Evolutionary conservation across 2,888 invertebrate species (phyloP), one percentile per base, ranked within the genome.

Genomic region (Drosophila anomalipes): DNA sequence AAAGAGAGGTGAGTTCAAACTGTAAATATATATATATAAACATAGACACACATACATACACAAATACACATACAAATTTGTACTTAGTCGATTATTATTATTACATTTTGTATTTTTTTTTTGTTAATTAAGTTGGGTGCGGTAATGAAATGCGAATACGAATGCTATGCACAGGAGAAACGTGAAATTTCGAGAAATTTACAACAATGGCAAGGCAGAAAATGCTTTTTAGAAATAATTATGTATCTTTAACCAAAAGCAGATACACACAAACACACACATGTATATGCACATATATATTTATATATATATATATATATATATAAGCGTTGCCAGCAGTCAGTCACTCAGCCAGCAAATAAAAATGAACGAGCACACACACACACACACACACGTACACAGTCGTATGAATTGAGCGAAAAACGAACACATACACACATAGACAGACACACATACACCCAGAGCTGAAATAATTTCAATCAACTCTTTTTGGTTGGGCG

Each of bases 151-250:
- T 64, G 52, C 60, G 51, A 76, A 80, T 70, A 39, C 57, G 47
- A 47, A 65, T 56, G 62, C 35, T 63, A 28, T 67, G 59, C 68
- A 19, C 60, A 82, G 59, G n/a, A 72, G 74, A 81, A 79, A 74
- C 84, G 84, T 85, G 90, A 91, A 91, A 91, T 86, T 89, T 86
- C 84, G 86, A 91, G 82, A 88, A 88, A 91, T 89, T 91, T 92
- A 86, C 90, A 88, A 91, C 89, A 91, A 92, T 90, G 85, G 89
- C 76, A 83, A 89, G 92, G 93, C 92, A 91, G 91, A 92, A 92
- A 92, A 89, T 92, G 91, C 82, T 91, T 92, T 92, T 93, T 84
- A 91, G 91, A 91, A 91, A 89, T 92, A 91, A 91, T 91, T 91
- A 90, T 91, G 92, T 91, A 92, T 92, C 91, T 91, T 86, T 83